Evolutionary conservation across 2,888 invertebrate genomes (phyloP).

Genomic region (Venusia cambrica): DNA sequence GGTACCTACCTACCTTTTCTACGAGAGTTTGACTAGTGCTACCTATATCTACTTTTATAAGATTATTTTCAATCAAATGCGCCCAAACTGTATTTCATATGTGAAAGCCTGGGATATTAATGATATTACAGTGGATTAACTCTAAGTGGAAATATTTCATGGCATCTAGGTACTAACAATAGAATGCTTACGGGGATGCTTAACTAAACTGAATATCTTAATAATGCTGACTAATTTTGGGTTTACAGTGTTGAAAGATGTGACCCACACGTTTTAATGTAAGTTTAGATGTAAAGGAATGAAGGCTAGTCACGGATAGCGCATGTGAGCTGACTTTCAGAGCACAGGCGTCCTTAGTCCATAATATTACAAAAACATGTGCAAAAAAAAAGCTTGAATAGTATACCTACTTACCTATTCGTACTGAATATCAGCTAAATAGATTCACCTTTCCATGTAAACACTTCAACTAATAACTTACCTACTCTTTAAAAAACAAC

Average conservation of each 20-base stretch:
- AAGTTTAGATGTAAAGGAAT: constrained; percentile 74
- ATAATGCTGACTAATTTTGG: constrained; percentile 76
- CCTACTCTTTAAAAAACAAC: constrained; percentile 35
- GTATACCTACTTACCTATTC: constrained; percentile 59
- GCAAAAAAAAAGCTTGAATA: constrained; percentile 29
- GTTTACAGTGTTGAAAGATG: constrained; percentile 78
- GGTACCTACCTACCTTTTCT: too few species aligned
- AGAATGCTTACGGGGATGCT: constrained; percentile 53
- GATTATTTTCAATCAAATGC: too few species aligned
- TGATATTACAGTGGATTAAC: not conserved
- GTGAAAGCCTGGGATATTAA: too few species aligned
- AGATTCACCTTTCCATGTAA: constrained; percentile 38
- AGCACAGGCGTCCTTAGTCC: constrained; percentile 65
- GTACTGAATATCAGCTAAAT: constrained; percentile 47
- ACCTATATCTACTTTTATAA: too few species aligned
- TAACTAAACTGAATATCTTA: constrained; percentile 50
- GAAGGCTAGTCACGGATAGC: constrained; percentile 75
- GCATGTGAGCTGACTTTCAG: constrained; percentile 71
- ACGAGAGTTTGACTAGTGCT: too few species aligned
- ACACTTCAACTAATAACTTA: constrained; percentile 37
- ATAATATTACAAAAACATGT: constrained; percentile 39
- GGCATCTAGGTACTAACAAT: constrained; percentile 50
- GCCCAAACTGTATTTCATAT: too few species aligned
- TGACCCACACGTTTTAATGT: constrained; percentile 64
- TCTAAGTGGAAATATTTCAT: constrained; percentile 6